These are phyloP conservation scores for Lordiphosa collinella DNA, from an alignment of 1,140 invertebrate species.

Conservation along the genomic window DNA sequence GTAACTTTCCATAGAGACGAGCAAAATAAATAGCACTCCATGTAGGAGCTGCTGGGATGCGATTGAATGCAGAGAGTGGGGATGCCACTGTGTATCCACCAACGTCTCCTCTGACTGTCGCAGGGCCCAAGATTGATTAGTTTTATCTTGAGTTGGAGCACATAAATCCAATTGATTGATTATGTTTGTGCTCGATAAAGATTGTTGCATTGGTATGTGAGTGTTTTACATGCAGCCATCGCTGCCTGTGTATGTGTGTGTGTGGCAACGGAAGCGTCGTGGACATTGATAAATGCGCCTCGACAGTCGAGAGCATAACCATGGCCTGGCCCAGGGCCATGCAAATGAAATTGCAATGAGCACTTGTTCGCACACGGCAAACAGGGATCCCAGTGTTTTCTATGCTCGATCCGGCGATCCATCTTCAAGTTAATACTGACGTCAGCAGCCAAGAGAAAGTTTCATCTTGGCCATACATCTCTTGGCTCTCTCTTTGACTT, in stretches of 20 bases:
- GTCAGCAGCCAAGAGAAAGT: conserved; percentile 48
- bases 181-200: conserved; percentile 76
- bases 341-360: conserved; percentile 21
- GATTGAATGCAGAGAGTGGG: conserved; percentile 4
- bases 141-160: conserved; percentile 78
- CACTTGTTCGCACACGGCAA: conserved; percentile 2
- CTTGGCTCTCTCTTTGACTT: conserved; percentile 39
- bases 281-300: conserved; percentile 70
- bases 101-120: conserved; percentile 45
- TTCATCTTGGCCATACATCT: conserved; percentile 31
- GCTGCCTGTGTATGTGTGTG: conserved; percentile 14
- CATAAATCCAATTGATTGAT: conserved; percentile 79
- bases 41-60: conserved; percentile 13
- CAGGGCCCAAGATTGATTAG: conserved; percentile 73
- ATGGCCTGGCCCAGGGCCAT: background rate
- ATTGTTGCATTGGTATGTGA: conserved; percentile 67
- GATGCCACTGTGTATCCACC: background rate
- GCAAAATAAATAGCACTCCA: conserved; percentile 38
- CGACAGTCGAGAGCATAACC: conserved; percentile 25
- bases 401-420: conserved; percentile 51
- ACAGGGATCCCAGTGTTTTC: conserved; percentile 34
- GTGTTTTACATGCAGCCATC: conserved; percentile 51
- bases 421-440: conserved; percentile 40
- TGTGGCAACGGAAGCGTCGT: conserved; percentile 53
- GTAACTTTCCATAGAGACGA: conserved; percentile 26